Base-by-base conservation (phyloP, 2,113 vertebrate genomes). In the Phylloscopus trochiloides region DNA sequence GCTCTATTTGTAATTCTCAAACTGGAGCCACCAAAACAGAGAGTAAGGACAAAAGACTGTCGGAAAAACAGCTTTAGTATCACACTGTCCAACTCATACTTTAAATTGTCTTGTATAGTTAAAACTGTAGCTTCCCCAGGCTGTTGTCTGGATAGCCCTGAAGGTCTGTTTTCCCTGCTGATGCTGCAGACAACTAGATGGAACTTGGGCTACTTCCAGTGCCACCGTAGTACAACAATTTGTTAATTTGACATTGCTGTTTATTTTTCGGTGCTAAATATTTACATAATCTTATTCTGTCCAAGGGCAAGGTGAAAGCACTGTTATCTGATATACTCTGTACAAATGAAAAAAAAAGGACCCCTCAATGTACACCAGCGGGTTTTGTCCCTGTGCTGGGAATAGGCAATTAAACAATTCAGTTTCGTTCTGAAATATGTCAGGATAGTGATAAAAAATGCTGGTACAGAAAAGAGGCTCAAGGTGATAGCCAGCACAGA, bases 251-350 rank as follows among this genome's bases (percentile, higher is more conserved):
- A 95, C 92, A 67, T 92, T 90, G 38, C 67, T 3, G 55, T 96
- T 96, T 97, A 92, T 96, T 96, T 96, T 96, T 86, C 92, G 67
- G 67, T 55, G 82, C 92, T 96, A 93, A 96, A 96, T 96, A 96
- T 96, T 97, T 97, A 95, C 94, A 95, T 94, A 80, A 88, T 91
- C 95, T 90, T 90, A 93, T 71, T 96, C 85, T 73, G 71, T 92
- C 88, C 72, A 86, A 86, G 94, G 90, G 90, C 95, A 95, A 96
- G 92, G 92, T 96, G 94, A 96, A 96, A 96, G 94, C 54, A 55
- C 92, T 93, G 65, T 97, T 96, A 95, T 96, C 94, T 96, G 88
- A 95, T 94, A 88, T 20, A 70, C 34, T 70, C 89, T 72, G 57
- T 79, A 78, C 83, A 55, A 77, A 55, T 32, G 8, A 14, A 20